Percentiles rank a stretch among this genome's conserved stretches.
Evolutionary conservation across 2,888 invertebrate genomes (phyloP).

Genomic region (Acrobasis suavella): DNA sequence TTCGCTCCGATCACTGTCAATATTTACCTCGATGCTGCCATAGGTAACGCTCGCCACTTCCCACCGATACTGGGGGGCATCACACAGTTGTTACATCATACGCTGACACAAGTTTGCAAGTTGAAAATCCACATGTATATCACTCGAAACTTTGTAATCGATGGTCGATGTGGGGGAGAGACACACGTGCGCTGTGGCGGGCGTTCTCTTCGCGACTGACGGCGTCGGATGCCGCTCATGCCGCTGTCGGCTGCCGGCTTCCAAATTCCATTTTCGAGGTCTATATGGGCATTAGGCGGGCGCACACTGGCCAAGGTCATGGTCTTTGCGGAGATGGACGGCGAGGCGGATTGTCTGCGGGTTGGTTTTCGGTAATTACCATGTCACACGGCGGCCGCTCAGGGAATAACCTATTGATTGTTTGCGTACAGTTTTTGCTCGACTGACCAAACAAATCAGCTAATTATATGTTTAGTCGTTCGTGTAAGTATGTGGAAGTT

Average conservation of each 20-base stretch:
- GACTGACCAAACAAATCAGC: background rate
- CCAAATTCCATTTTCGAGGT: slow-evolving; percentile 66
- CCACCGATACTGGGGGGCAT: slow-evolving; percentile 50
- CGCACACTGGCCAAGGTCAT: slow-evolving; percentile 66
- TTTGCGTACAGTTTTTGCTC: background rate
- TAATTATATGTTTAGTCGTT: background rate
- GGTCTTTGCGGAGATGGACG: slow-evolving; percentile 43
- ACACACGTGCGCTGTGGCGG: slow-evolving; percentile 58
- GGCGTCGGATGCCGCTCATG: slow-evolving; percentile 48
- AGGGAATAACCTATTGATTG: slow-evolving; percentile 4
- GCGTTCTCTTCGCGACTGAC: slow-evolving; percentile 66
- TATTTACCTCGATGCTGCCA: slow-evolving; percentile 72
- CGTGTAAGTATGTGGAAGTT: background rate
- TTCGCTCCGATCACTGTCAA: slow-evolving; percentile 47
- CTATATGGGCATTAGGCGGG: slow-evolving; percentile 62
- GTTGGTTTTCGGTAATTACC: slow-evolving; percentile 11
- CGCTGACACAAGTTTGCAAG: slow-evolving; percentile 40
- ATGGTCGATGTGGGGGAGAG: slow-evolving; percentile 31
- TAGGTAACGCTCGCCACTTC: slow-evolving; percentile 44
- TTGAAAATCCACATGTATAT: slow-evolving; percentile 29
- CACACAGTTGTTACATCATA: slow-evolving; percentile 53
- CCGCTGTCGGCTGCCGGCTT: slow-evolving; percentile 49
- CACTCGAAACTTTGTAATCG: slow-evolving; percentile 46
- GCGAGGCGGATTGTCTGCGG: background rate
- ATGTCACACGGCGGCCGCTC: slow-evolving; percentile 1